phyloP scores from a whole-genome alignment of 2,888 invertebrate species.

The Drosophila setosimentum region DNA sequence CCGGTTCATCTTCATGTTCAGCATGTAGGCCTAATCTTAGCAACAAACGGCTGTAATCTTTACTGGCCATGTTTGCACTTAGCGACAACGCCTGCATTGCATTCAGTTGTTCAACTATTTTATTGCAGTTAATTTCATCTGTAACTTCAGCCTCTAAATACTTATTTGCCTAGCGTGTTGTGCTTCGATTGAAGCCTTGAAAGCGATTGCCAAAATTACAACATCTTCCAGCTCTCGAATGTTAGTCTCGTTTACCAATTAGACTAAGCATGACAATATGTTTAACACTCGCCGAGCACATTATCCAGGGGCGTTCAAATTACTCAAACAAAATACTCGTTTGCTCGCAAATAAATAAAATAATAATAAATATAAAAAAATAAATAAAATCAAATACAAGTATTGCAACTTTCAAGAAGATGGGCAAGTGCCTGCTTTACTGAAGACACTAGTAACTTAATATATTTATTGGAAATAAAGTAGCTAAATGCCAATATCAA shows the following conservation, averaged over 20 bases:
- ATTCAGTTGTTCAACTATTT: slow-evolving; percentile 26
- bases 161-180: slow-evolving; percentile 40
- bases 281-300: slow-evolving; percentile 68
- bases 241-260: slow-evolving; percentile 72
- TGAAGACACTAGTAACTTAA: slow-evolving; percentile 23
- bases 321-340: slow-evolving; percentile 35
- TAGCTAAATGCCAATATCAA: slow-evolving; percentile 67
- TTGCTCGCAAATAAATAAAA: slow-evolving; percentile 15
- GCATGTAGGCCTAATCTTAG: slow-evolving; percentile 59
- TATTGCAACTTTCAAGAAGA: slow-evolving; percentile 25
- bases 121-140: slow-evolving; percentile 36
- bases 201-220: slow-evolving; percentile 67
- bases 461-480: slow-evolving; percentile 59
- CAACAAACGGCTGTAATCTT: slow-evolving; percentile 45
- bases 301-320: slow-evolving; percentile 42
- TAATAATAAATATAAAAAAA: not conserved
- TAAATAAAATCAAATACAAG: slow-evolving; percentile 20
- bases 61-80: slow-evolving; percentile 25
- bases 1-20: slow-evolving; percentile 61
- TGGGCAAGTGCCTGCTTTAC: slow-evolving; percentile 31
- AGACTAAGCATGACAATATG: slow-evolving; percentile 72
- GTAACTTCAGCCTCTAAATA: slow-evolving; percentile 32
- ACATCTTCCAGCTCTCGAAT: slow-evolving; percentile 44
- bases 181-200: slow-evolving; percentile 69
- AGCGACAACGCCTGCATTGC: slow-evolving; percentile 43